These are phyloP conservation scores for Punctoribates punctum DNA, from an alignment of 2,888 invertebrate species.

Conservation along the genomic window DNA sequence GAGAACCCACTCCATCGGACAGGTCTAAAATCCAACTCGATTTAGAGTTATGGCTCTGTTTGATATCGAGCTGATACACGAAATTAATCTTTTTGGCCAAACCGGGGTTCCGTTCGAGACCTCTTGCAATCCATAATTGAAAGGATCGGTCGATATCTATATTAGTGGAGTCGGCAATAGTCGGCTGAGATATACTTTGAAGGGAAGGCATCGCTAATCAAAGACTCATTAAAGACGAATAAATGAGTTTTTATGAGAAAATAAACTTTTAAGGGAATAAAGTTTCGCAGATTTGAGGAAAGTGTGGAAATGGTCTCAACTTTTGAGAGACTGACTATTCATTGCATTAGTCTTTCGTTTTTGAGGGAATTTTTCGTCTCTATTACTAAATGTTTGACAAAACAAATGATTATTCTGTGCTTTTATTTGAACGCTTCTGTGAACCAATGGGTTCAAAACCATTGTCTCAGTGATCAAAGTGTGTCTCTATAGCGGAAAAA, in stretches of 20 bases:
- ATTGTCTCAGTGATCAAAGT: conserved; percentile 3
- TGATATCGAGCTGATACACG: conserved; percentile 15
- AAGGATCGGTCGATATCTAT: neutral
- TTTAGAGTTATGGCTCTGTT: neutral
- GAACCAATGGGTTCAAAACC: neutral
- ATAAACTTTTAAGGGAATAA: neutral
- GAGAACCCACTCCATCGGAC: neutral
- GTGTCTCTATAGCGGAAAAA: neutral
- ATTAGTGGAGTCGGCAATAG: neutral
- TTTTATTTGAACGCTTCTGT: neutral
- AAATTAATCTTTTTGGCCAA: conserved; percentile 21
- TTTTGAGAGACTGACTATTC: neutral
- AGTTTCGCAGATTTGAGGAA: conserved; percentile 1
- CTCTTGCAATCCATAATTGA: neutral
- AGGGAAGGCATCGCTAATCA: neutral
- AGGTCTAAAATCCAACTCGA: neutral
- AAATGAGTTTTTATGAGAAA: neutral
- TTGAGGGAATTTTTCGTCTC: conserved; percentile 1
- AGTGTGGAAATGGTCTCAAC: neutral
- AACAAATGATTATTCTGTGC: neutral
- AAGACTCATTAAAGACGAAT: neutral
- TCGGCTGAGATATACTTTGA: conserved; percentile 2
- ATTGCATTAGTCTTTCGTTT: neutral
- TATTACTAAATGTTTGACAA: neutral
- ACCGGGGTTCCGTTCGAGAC: neutral